These are phyloP conservation scores for Netelia fuscicornis DNA, from an alignment of 2,888 invertebrate species.

Conservation along the genomic window DNA sequence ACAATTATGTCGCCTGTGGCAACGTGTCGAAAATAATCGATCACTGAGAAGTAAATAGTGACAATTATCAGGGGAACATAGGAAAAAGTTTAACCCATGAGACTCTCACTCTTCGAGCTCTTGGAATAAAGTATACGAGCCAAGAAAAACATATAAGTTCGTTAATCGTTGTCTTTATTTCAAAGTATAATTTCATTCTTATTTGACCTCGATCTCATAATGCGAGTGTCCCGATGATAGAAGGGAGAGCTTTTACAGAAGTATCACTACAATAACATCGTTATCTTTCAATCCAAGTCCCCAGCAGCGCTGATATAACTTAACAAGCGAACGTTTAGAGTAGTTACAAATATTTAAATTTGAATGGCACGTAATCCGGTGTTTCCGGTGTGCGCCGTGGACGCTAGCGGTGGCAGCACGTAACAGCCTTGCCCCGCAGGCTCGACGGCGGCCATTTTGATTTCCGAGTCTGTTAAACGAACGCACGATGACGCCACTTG, in stretches of 20 bases:
- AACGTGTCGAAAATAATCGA: slow-evolving; percentile 10
- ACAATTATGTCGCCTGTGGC: slow-evolving; percentile 36
- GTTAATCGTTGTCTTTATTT: slow-evolving; percentile 1
- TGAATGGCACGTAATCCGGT: slow-evolving; percentile 63
- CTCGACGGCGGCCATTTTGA: slow-evolving; percentile 49
- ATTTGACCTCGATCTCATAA: slow-evolving; percentile 12
- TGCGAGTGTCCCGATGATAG: slow-evolving; percentile 4
- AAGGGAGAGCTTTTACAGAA: slow-evolving; percentile 24
- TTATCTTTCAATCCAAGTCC: slow-evolving; percentile 60
- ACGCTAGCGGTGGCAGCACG: slow-evolving; percentile 49
- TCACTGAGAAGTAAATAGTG: background rate
- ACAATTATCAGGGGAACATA: background rate
- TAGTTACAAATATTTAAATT: slow-evolving; percentile 66
- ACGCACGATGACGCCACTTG: slow-evolving; percentile 64
- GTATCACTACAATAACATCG: slow-evolving; percentile 54
- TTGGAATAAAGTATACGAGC: background rate
- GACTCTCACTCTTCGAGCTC: background rate
- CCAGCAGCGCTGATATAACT: slow-evolving; percentile 51
- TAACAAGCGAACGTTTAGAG: slow-evolving; percentile 55
- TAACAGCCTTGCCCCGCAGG: slow-evolving; percentile 18
- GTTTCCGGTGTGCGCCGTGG: slow-evolving; percentile 60
- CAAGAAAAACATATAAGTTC: background rate
- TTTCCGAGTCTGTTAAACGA: background rate
- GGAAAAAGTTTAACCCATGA: background rate
- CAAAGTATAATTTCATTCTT: background rate